Percentiles rank a stretch among this genome's conserved stretches.
These are phyloP conservation scores for Notospermus geniculatus DNA, from an alignment of 1,140 invertebrate species.

Conservation along the genomic window DNA sequence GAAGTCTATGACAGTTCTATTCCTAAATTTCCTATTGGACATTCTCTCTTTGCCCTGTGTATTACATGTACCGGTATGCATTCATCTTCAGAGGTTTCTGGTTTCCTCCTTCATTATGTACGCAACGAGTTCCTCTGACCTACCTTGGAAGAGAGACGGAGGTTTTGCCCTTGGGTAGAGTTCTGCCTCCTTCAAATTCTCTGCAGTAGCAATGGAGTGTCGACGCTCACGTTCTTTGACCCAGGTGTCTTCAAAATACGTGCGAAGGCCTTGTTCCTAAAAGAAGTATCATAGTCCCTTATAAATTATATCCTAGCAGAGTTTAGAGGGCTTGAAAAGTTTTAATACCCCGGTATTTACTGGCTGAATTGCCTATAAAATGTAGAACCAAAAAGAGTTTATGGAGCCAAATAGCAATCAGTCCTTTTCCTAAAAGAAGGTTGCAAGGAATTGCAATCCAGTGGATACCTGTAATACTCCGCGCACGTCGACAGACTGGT, in stretches of 20 bases:
- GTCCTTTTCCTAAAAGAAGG: too few species aligned
- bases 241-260: conserved; percentile 54
- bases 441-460: too few species aligned
- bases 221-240: conserved; percentile 42
- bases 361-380: background rate
- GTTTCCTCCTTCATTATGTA: too few species aligned
- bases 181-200: conserved; percentile 50
- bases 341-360: conserved; percentile 2
- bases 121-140: conserved; percentile 11
- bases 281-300: conserved; percentile 6
- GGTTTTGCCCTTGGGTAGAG: conserved; percentile 45
- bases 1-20: too few species aligned
- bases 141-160: conserved; percentile 48
- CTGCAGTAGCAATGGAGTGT: conserved; percentile 48
- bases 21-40: too few species aligned
- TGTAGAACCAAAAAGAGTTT: too few species aligned
- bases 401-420: too few species aligned
- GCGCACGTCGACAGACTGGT: too few species aligned
- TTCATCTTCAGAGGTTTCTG: too few species aligned
- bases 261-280: conserved; percentile 48
- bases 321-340: background rate
- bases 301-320: background rate
- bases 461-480: too few species aligned
- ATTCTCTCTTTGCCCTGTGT: too few species aligned
- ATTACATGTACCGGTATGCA: too few species aligned